Base-by-base conservation (phyloP, 2,113 vertebrate species). In the Maccullochella peelii region DNA sequence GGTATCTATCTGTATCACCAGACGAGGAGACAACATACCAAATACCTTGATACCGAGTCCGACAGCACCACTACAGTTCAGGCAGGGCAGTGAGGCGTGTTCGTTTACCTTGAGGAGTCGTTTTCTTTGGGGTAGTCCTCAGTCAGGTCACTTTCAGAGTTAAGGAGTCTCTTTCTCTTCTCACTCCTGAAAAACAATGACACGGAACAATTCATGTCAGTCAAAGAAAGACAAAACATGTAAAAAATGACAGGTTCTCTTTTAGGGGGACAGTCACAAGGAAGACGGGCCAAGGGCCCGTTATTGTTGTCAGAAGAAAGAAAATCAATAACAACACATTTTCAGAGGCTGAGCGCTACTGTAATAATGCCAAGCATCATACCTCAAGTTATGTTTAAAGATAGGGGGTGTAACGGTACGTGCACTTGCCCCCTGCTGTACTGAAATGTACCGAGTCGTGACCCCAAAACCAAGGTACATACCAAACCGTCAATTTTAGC, bases 91-190 rank as follows among this genome's bases (percentile, higher is more conserved):
- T 15, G 36, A 71, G 1, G 9, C 6, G 3, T 36, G 38, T 8
- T 4, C 30, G 54, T 75, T 74, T 86, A 99, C 98, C 97, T 98
- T 7, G 98, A 99, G 12, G 98, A 99, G 94, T 99, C 98, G 63
- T 99, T 99, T 93, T 99, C 98, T 94, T 99, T 99, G 84, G 98
- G 98, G 89, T 99, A 99, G 93, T 99, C 98, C 93, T 99, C 98
- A 49, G 91, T 96, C 73, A 98, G 88, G 88, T 99, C 97, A 76
- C 95, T 96, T 49, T 97, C 96, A 84, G 96, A 83, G 73, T 92
- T 95, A 1, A 97, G 89, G 76, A 95, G 86, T 87, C 97, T 95
- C 93, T 98, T 99, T 84, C 97, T 97, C 91, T 98, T 99, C 90
- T 99, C 98, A 85, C 95, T 97, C 85, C 96, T 95, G 80, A 10